These are phyloP conservation scores for Drosophila obscura DNA, from an alignment of 1,140 invertebrate species.

Conservation along the genomic window DNA sequence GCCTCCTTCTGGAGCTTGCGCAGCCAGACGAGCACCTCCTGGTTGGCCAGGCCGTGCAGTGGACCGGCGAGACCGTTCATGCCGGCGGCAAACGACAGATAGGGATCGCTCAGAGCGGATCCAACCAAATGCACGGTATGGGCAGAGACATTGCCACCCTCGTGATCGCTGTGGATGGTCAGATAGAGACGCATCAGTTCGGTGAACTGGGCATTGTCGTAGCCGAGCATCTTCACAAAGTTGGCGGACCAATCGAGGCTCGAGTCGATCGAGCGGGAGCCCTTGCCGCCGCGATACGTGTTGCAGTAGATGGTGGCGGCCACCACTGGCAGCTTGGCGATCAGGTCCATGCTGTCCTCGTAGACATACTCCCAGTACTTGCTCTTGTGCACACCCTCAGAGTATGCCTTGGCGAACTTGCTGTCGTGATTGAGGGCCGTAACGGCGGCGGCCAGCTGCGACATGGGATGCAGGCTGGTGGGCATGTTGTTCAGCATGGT, in stretches of 20 bases:
- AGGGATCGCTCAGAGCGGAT: conserved; percentile 97
- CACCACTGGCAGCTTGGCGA: conserved; percentile 97
- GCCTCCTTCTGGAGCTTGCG: conserved; percentile 92
- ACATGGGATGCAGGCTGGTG: conserved; percentile 96
- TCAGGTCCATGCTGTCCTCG: conserved; percentile 98
- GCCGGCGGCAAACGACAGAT: conserved; percentile 96
- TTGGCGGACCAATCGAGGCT: conserved; percentile 97
- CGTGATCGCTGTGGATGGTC: conserved; percentile 98
- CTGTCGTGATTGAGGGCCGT: conserved; percentile 97
- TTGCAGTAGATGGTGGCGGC: conserved; percentile 98
- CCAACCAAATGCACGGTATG: conserved; percentile 98
- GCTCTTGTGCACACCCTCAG: conserved; percentile 84
- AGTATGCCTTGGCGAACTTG: conserved; percentile 96
- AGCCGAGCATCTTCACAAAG: conserved; percentile 96
- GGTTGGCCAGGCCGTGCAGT: conserved; percentile 97
- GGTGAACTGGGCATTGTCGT: conserved; percentile 93
- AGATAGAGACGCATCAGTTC: conserved; percentile 97
- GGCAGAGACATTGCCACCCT: conserved; percentile 97
- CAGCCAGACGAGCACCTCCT: conserved; percentile 95
- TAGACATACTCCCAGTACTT: conserved; percentile 90
- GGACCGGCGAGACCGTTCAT: conserved; percentile 98
- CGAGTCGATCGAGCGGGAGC: conserved; percentile 94
- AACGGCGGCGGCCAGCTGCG: conserved; percentile 96
- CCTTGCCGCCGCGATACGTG: conserved; percentile 93
- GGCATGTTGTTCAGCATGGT: conserved; percentile 98